A percentile compares a stretch with the other conserved stretches of the same genome.
Conservation (phyloP, 2,888 invertebrate genomes). For the Zygothrica quintamaculata region DNA sequence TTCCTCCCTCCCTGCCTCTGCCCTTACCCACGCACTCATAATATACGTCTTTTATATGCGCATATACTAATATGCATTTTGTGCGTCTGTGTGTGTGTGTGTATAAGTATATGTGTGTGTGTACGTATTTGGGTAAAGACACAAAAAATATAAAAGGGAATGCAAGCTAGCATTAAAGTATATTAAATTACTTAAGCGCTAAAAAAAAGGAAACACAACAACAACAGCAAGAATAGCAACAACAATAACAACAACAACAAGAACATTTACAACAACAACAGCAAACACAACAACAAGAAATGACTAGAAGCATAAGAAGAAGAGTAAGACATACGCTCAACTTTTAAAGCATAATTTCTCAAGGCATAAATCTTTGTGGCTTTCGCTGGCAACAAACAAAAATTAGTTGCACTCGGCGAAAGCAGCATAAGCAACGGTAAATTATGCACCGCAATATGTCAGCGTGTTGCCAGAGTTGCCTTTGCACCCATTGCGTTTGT, state of each 20-base stretch:
- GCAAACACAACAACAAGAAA: conserved; percentile 23
- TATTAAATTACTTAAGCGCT: conserved; percentile 75
- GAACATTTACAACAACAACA: conserved; percentile 28
- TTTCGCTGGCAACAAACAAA: conserved; percentile 71
- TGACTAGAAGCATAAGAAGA: too few species aligned
- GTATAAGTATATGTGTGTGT: conserved; percentile 10
- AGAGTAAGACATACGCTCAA: conserved; percentile 62
- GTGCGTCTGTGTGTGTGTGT: conserved; percentile 31
- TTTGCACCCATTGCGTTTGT: conserved; percentile 75
- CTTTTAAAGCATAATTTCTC: conserved; percentile 79
- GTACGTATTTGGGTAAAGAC: conserved; percentile 17
- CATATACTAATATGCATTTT: conserved; percentile 77
- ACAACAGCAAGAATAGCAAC: conserved; percentile 26
- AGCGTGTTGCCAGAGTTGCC: conserved; percentile 69
- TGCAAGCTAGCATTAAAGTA: conserved; percentile 67
- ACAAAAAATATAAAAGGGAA: conserved; percentile 20
- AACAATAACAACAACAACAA: conserved; percentile 19
- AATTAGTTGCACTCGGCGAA: conserved; percentile 74
- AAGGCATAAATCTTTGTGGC: conserved; percentile 73
- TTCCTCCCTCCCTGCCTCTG: conserved; percentile 16
- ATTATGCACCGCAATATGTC: conserved; percentile 78
- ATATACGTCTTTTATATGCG: conserved; percentile 77
- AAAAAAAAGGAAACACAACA: conserved; percentile 13
- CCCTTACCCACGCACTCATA: conserved; percentile 42
- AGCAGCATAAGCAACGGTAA: conserved; percentile 70